phyloP scores from a whole-genome alignment of 2,888 invertebrate genomes.

The Syrista parreyssii region DNA sequence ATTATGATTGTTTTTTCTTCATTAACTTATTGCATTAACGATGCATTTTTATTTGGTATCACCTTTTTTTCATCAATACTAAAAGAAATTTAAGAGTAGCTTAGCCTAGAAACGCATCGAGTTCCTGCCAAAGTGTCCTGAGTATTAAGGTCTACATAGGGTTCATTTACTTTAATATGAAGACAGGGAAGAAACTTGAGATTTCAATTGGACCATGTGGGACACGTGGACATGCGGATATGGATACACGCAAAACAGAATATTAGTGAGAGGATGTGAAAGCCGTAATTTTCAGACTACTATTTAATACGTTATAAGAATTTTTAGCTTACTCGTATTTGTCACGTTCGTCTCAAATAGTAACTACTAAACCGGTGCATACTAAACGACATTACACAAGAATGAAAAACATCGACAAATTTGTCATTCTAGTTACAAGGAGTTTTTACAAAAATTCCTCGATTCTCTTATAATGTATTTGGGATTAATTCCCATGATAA shows the following conservation, averaged over 20 bases:
- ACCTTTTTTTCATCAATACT: constrained; percentile 33
- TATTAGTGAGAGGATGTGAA: not conserved
- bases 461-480: not conserved
- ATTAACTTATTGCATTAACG: constrained; percentile 38
- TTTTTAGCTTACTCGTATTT: not conserved
- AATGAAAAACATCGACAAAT: not conserved
- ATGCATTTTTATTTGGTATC: constrained; percentile 54
- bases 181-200: not conserved
- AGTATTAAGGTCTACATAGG: constrained; percentile 37
- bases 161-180: not conserved
- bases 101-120: constrained; percentile 31
- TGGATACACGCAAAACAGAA: not conserved
- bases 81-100: constrained; percentile 30
- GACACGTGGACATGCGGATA: not conserved
- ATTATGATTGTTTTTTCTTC: constrained; percentile 13
- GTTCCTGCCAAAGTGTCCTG: constrained; percentile 43
- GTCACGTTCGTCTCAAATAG: not conserved
- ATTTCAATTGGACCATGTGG: not conserved
- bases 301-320: not conserved
- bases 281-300: not conserved
- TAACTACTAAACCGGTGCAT: not conserved
- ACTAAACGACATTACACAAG: not conserved
- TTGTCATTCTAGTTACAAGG: not conserved
- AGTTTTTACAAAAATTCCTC: not conserved
- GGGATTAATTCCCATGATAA: not conserved